These are phyloP conservation scores for Lutjanus argentimaculatus DNA, from an alignment of 2,797 vertebrate genomes.

Conservation along the genomic window DNA sequence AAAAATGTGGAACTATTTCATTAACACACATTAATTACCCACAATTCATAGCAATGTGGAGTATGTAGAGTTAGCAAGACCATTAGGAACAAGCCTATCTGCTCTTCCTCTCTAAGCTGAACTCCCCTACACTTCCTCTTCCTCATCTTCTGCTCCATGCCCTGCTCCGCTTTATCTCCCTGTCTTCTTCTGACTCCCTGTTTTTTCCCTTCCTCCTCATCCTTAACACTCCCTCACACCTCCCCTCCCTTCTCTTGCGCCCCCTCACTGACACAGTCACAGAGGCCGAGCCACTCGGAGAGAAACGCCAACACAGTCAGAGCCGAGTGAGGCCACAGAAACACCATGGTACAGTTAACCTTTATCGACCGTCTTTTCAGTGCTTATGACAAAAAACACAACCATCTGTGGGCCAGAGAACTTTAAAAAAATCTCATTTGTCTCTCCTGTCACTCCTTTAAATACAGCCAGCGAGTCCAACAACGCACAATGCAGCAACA, in stretches of 20 bases:
- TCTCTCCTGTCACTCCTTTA: background rate
- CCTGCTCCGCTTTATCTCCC: constrained; percentile 47
- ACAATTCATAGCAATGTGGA: background rate
- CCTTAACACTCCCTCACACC: constrained; percentile 54
- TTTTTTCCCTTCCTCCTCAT: constrained; percentile 59
- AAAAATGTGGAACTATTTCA: background rate
- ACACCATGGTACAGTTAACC: background rate
- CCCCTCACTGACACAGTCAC: constrained; percentile 3
- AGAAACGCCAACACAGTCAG: background rate
- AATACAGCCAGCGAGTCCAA: background rate
- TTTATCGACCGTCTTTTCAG: background rate
- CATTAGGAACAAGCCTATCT: constrained; percentile 24
- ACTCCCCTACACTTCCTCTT: constrained; percentile 71
- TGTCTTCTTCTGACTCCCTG: constrained; percentile 29
- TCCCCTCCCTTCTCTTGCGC: constrained; percentile 22
- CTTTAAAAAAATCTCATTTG: background rate
- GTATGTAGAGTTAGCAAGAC: too few relatives aligned
- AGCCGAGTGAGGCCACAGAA: background rate
- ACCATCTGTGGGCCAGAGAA: background rate
- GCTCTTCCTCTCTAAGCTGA: constrained; percentile 49
- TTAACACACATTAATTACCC: background rate
- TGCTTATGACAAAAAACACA: background rate
- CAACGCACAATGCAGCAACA: background rate
- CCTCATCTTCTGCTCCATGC: constrained; percentile 46
- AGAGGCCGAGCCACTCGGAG: background rate